Percentiles rank a stretch among this genome's conserved stretches.
These are phyloP conservation scores for Lates japonicus DNA, from an alignment of 2,797 vertebrate species.

Conservation along the genomic window DNA sequence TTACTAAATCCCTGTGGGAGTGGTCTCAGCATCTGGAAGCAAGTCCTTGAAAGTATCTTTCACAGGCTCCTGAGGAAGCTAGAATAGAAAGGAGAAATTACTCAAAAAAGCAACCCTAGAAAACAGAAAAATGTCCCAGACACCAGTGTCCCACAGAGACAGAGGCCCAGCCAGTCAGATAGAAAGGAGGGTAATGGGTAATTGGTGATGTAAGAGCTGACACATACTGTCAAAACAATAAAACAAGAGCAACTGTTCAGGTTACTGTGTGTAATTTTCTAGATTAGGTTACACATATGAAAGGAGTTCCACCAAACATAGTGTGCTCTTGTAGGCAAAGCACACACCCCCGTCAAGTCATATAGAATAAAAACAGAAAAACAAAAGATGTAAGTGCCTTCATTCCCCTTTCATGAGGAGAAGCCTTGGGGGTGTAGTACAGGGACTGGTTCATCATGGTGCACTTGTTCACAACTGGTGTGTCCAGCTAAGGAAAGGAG, in stretches of 20 bases:
- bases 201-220: background rate
- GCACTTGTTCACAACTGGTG: constrained; percentile 53
- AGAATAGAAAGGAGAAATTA: constrained; percentile 22
- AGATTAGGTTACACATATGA: background rate
- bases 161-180: constrained; percentile 1
- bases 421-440: constrained; percentile 68
- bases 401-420: background rate
- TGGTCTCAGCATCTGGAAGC: constrained; percentile 62
- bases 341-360: constrained; percentile 24
- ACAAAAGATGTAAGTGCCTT: constrained; percentile 60
- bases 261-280: background rate
- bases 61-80: constrained; percentile 52
- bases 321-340: background rate
- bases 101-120: background rate
- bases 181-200: background rate
- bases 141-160: constrained; percentile 13
- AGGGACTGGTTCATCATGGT: constrained; percentile 54
- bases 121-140: constrained; percentile 1
- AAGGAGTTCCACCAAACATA: constrained; percentile 18
- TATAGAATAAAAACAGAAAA: background rate
- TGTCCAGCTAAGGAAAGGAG: constrained; percentile 55
- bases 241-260: background rate
- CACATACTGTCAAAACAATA: background rate
- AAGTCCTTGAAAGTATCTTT: constrained; percentile 72
- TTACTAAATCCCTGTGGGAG: constrained; percentile 82